These are phyloP conservation scores for Neoaliturus tenellus DNA, from an alignment of 2,888 invertebrate species.

Conservation along the genomic window DNA sequence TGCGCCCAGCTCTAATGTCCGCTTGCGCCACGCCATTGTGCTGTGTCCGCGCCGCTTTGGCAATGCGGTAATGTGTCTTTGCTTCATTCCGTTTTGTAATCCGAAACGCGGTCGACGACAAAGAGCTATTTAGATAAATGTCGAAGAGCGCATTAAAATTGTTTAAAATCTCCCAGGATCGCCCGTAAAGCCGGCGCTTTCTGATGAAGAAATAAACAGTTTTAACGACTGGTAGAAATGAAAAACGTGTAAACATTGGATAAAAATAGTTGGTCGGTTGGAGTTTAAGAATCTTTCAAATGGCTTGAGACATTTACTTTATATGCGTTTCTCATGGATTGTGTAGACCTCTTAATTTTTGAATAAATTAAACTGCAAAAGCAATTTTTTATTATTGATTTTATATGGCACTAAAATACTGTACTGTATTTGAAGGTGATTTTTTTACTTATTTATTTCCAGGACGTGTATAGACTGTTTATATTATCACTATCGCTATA, in stretches of 20 bases:
- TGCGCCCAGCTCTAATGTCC: slow-evolving; percentile 17
- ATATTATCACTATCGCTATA: too few species aligned
- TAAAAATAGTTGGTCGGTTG: neutral
- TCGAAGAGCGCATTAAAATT: slow-evolving; percentile 16
- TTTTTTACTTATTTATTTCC: too few species aligned
- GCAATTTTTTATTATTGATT: too few species aligned
- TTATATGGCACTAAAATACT: too few species aligned
- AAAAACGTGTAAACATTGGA: slow-evolving; percentile 7
- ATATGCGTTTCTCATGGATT: too few species aligned
- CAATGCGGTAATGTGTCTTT: slow-evolving; percentile 17
- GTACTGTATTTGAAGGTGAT: too few species aligned
- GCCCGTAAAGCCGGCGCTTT: slow-evolving; percentile 13
- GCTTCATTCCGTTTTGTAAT: slow-evolving; percentile 15
- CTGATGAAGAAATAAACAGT: slow-evolving; percentile 33
- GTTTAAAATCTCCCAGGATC: slow-evolving; percentile 7
- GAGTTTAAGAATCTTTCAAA: too few species aligned
- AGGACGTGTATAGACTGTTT: too few species aligned
- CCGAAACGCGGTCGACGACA: neutral
- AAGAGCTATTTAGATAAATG: slow-evolving; percentile 26
- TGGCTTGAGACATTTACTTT: too few species aligned
- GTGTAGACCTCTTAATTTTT: too few species aligned
- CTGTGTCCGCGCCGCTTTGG: slow-evolving; percentile 2
- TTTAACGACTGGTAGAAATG: slow-evolving; percentile 26
- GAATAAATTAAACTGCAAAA: too few species aligned
- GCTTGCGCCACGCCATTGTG: slow-evolving; percentile 5